phyloP scores from a whole-genome alignment of 2,113 vertebrate genomes.

The Chaetodon trifascialis region DNA sequence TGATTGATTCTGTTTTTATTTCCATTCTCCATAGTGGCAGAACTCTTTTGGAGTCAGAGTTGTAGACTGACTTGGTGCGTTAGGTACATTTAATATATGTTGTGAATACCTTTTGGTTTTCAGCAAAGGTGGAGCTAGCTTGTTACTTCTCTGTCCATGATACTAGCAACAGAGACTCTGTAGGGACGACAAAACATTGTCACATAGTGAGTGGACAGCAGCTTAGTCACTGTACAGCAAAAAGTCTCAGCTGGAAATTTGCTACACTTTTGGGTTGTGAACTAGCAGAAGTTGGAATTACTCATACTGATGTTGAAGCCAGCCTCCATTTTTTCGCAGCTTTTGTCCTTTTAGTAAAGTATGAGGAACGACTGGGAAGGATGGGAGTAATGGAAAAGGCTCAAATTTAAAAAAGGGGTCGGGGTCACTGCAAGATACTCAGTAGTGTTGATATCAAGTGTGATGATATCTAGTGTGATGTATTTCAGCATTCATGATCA shows the following conservation, averaged over 20 bases:
- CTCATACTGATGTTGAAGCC: neutral
- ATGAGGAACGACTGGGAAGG: neutral
- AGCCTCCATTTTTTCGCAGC: neutral
- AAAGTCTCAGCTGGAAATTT: neutral
- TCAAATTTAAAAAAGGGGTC: neutral
- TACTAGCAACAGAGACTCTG: neutral
- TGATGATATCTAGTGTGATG: neutral
- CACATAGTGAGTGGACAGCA: neutral
- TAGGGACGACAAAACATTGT: neutral
- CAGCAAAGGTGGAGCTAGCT: neutral
- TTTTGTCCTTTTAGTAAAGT: neutral
- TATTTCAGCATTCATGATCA: neutral
- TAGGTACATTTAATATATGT: neutral
- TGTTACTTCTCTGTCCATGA: too few species aligned
- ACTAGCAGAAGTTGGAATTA: neutral
- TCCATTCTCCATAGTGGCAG: too few species aligned
- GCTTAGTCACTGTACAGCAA: neutral
- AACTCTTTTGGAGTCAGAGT: too few species aligned
- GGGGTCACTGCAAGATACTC: neutral
- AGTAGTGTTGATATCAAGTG: neutral
- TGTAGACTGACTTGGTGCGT: neutral
- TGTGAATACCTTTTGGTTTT: neutral
- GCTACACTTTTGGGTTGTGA: too few species aligned
- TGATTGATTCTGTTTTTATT: too few species aligned
- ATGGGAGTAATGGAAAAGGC: neutral